Percentiles rank a stretch among this genome's conserved stretches.
Evolutionary conservation across 2,797 vertebrate species (phyloP).

Genomic region (Periparus ater): DNA sequence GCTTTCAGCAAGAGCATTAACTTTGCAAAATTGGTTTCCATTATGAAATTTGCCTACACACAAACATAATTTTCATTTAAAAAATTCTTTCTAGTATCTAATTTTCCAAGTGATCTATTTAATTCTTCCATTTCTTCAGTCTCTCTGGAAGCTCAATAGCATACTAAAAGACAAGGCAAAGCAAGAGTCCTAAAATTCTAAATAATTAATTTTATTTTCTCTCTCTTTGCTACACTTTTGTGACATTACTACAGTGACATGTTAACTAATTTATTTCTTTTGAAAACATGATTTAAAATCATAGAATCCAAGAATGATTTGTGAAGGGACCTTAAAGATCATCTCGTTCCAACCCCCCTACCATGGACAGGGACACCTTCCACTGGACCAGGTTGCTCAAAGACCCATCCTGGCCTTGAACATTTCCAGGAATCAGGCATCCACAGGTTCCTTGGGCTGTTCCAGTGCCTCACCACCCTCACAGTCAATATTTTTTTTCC

Average conservation of each 20-base stretch:
- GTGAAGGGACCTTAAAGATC: not conserved
- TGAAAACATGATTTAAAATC: not conserved
- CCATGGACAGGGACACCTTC: not conserved
- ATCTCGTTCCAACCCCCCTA: rapidly evolving
- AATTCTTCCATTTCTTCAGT: not conserved
- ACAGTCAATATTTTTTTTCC: not conserved
- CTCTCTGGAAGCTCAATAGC: not conserved
- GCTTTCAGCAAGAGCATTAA: not conserved
- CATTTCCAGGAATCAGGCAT: not conserved
- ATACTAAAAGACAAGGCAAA: not conserved
- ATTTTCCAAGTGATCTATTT: not conserved
- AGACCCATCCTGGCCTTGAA: not conserved
- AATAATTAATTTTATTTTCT: not conserved
- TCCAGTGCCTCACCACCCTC: not conserved
- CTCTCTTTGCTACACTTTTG: not conserved
- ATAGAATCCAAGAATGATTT: not conserved
- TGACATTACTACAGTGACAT: not conserved
- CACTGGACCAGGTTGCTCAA: not conserved
- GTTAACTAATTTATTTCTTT: not conserved
- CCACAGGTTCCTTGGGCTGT: not conserved
- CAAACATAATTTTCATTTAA: not conserved
- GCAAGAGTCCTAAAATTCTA: not conserved
- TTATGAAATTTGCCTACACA: not conserved
- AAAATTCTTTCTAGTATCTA: not conserved
- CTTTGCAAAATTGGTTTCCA: not conserved